phyloP scores from a whole-genome alignment of 2,797 vertebrate species.

The Crocodylus rhombifer region DNA sequence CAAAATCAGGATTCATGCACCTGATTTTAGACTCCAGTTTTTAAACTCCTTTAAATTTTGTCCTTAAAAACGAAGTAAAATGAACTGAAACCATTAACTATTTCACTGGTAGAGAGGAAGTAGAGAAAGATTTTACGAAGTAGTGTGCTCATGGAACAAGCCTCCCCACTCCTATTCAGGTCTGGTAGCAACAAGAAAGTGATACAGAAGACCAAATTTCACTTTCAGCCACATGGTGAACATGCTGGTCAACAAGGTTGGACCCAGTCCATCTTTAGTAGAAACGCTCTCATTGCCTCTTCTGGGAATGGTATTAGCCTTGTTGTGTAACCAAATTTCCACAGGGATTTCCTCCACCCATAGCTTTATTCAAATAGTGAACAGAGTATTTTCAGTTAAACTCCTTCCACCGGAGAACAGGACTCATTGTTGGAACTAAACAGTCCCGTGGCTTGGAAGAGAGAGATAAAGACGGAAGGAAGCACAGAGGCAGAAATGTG shows the following conservation, averaged over 20 bases:
- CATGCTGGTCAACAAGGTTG: not conserved
- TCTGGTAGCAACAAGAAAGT: not conserved
- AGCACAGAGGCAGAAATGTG: not conserved
- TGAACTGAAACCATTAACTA: not conserved
- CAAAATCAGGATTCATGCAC: not conserved
- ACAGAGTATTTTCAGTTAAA: not conserved
- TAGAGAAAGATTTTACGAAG: not conserved
- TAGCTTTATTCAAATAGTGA: not conserved
- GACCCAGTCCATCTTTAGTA: not conserved
- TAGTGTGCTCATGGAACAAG: not conserved
- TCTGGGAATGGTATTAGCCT: not conserved
- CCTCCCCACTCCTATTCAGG: not conserved
- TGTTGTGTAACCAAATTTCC: not conserved
- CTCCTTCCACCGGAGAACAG: not conserved
- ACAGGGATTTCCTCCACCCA: not conserved
- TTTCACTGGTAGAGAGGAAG: not conserved
- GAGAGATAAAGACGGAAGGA: not conserved
- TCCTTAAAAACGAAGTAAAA: not conserved
- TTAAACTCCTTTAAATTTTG: not conserved
- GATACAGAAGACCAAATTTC: not conserved
- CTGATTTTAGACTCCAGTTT: not conserved
- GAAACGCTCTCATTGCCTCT: not conserved
- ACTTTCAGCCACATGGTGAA: not conserved
- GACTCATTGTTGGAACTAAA: not conserved
- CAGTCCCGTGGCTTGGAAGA: not conserved